phyloP scores from a whole-genome alignment of 2,113 vertebrate species.

The Halcyon malimbica region DNA sequence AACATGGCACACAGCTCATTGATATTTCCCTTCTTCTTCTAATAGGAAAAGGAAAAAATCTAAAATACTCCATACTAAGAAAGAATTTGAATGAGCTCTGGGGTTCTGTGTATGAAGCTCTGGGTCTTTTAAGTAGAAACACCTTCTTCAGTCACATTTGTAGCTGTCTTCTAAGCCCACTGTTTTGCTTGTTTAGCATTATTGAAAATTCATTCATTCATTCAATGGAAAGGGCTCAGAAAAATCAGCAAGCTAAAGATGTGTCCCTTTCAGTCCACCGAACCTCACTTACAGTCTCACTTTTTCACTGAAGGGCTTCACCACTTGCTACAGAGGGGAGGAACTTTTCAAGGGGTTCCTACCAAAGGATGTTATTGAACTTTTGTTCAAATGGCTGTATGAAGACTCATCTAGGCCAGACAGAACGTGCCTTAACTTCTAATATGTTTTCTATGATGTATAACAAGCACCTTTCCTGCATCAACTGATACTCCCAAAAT shows the following conservation, averaged over 20 bases:
- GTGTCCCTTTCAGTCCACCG: neutral
- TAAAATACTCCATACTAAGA: neutral
- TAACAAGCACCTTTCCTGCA: neutral
- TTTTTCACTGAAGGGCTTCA: neutral
- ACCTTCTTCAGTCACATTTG: neutral
- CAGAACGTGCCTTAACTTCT: neutral
- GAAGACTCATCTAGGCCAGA: neutral
- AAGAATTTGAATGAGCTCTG: neutral
- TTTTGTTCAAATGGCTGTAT: neutral
- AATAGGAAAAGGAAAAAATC: neutral
- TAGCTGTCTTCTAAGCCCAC: neutral
- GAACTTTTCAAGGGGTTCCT: neutral
- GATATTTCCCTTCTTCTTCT: neutral
- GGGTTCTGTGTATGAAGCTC: neutral
- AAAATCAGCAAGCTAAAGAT: neutral
- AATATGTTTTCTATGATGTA: neutral
- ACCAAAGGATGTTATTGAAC: neutral
- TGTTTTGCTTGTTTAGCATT: neutral
- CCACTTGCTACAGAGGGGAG: accelerated
- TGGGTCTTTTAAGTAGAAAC: neutral
- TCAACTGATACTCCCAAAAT: neutral
- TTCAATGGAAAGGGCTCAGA: neutral
- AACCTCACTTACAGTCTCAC: neutral
- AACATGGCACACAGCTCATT: neutral
- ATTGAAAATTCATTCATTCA: neutral